phyloP scores from a whole-genome alignment of 2,113 vertebrate species.

The Potamarius usumacintae region DNA sequence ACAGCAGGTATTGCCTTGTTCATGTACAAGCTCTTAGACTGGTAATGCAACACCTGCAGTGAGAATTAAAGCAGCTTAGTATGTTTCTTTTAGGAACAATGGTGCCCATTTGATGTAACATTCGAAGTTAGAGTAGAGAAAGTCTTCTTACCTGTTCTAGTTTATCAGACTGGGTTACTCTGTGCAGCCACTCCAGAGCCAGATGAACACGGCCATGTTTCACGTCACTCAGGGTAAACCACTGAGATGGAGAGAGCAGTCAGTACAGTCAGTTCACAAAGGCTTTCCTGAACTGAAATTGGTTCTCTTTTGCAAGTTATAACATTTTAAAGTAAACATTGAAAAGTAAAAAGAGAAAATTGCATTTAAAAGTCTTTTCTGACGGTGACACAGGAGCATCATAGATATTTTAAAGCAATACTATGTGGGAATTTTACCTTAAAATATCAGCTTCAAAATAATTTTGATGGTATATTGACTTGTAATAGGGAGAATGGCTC shows the following conservation, averaged over 20 bases:
- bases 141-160: constrained; percentile 78
- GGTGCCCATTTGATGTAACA: background rate
- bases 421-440: no score
- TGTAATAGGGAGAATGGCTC: no score
- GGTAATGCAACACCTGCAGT: constrained; percentile 77
- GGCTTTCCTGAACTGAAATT: background rate
- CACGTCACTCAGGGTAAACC: constrained; percentile 83
- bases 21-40: constrained; percentile 75
- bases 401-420: background rate
- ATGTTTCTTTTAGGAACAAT: background rate
- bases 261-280: background rate
- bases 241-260: constrained; percentile 68
- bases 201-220: constrained; percentile 84
- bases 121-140: background rate
- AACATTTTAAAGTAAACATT: background rate
- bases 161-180: constrained; percentile 65
- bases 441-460: no score
- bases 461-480: no score
- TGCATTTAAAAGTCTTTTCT: background rate
- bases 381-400: background rate
- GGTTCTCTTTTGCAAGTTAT: background rate
- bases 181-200: constrained; percentile 80
- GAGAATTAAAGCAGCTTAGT: background rate
- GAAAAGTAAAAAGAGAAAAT: background rate
- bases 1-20: constrained; percentile 80